Percentiles rank a stretch among this genome's conserved stretches.
phyloP scores from a whole-genome alignment of 2,113 vertebrate species.

The Guaruba guarouba region DNA sequence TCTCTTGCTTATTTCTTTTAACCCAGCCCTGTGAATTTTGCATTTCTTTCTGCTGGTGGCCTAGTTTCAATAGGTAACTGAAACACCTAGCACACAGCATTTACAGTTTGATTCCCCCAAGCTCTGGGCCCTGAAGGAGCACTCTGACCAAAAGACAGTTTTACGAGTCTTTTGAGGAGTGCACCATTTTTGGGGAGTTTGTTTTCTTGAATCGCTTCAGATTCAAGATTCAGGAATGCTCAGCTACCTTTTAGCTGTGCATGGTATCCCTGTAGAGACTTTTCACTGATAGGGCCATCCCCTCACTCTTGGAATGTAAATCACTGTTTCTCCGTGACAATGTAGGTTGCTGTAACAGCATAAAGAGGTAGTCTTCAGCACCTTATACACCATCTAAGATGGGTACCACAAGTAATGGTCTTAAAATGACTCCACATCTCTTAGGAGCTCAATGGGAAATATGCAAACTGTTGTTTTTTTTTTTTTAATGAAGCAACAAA shows the following conservation, averaged over 20 bases:
- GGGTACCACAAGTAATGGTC: neutral
- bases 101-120: neutral
- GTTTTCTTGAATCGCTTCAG: neutral
- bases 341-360: neutral
- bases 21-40: neutral
- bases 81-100: neutral
- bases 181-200: rapidly evolving
- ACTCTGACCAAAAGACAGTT: neutral
- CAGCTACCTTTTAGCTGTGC: neutral
- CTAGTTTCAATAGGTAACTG: neutral
- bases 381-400: neutral
- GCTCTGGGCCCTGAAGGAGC: neutral
- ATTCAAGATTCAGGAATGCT: neutral
- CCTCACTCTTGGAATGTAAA: neutral
- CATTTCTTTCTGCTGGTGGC: neutral
- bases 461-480: neutral
- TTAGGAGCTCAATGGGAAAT: neutral
- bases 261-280: neutral
- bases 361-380: neutral
- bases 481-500: neutral
- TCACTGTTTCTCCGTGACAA: neutral
- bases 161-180: neutral
- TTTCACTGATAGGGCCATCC: neutral
- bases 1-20: neutral
- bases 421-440: neutral